Evolutionary conservation across 2,888 invertebrate species (phyloP), one percentile per base, ranked within the genome.

Genomic region (Phyllotreta cruciferae): DNA sequence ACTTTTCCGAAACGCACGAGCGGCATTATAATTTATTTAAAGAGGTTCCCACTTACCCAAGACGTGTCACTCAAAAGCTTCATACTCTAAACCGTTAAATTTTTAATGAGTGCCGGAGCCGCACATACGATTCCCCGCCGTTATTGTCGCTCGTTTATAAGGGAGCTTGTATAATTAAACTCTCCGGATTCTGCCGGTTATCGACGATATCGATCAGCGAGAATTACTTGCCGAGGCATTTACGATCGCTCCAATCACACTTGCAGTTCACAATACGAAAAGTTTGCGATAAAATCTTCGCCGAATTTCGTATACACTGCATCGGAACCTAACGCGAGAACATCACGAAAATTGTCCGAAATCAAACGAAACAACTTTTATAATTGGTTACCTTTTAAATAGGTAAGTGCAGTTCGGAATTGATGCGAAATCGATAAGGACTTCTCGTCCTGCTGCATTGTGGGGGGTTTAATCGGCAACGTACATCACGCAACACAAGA

Each of bases 1-100:
- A 62, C 62, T 62, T 62, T 62, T 62, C 57, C 53, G 57, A 45
- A 62, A 62, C 62, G 62, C 62, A 62, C 57, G 53, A 62, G 44
- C 62, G 53, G 53, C 53, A 41, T 60, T 57, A 62, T 62, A 57
- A 62, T 62, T 62, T 62, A 62, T 62, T 62, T 62, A 57, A 62
- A 62, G 62, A 56, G 62, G 57, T 53, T 62, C 57, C 53, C 53
- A 57, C 62, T 62, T 38, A 53, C 52, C 62, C 39, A 47, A 57
- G 62, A 62, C 56, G 62, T 62, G 62, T 62, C 62, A 62, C 62
- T 53, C 57, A 47, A 53, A 62, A 45, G 62, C 57, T 62, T 52
- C 47, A 57, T 57, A 62, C 60, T 36, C 52, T 10, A 35, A 37
- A 37, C 53, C 24, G 37, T 14, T 60, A 60, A 41, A 60, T 60